Evolutionary conservation across 2,797 vertebrate species (phyloP), one percentile per base, ranked within the genome.

Genomic region (Semotilus atromaculatus): DNA sequence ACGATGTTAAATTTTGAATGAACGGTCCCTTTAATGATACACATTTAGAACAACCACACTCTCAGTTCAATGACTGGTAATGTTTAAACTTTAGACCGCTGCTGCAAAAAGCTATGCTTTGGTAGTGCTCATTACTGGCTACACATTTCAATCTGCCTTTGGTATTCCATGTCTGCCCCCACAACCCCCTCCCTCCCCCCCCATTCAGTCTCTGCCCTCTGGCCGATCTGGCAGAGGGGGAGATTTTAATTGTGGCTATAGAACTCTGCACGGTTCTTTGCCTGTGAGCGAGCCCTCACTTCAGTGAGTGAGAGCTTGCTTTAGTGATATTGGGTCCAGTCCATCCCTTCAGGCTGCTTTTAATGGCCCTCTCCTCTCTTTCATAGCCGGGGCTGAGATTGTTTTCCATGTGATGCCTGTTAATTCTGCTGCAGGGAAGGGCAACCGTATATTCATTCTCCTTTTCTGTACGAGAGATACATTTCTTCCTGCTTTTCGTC

Each of bases 221-320:
- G 95, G 95, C 95, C 95, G 36, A 87, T 96, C 96, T 96, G 96
- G 96, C 95, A 96, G 95, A 96, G 95, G 95, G 95, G 94, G 95
- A 95, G 96, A 96, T 96, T 97, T 97, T 97, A 97, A 97, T 97
- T 97, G 96, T 96, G 95, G 95, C 95, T 93, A 95, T 95, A 93
- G 94, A 95, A 95, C 94, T 95, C 93, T 91, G 94, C 94, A 93
- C 92, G 92, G 93, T 95, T 88, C 86, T 90, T 93, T 94, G 93
- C 95, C 95, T 94, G 87, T 94, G 91, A 96, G 95, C 93, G 93
- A 94, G 94, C 93, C 95, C 95, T 94, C 93, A 95, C 92, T 95
- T 96, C 95, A 95, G 95, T 95, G 93, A 88, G 84, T 88, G 94
- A 89, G 90, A 91, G 92, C 92, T 90, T 91, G 91, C 94, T 93